These are phyloP conservation scores for Drosophila rellima DNA, from an alignment of 2,888 invertebrate species.

Conservation along the genomic window DNA sequence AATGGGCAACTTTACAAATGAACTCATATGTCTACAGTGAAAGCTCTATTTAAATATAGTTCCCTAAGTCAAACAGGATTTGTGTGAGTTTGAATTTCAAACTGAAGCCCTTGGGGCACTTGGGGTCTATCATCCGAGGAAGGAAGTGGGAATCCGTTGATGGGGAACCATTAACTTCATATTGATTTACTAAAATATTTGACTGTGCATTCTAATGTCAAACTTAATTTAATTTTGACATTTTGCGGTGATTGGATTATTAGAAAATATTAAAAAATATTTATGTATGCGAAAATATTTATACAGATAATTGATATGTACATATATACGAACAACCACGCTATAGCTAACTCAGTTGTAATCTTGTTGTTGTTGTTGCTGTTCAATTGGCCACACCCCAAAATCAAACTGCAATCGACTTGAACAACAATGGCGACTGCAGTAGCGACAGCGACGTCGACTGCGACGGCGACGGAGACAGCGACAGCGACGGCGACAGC, in stretches of 20 bases:
- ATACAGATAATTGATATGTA: not conserved
- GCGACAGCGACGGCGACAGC: slow-evolving; percentile 6
- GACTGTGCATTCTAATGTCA: slow-evolving; percentile 3
- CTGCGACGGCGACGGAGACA: not conserved
- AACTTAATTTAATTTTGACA: slow-evolving; percentile 19
- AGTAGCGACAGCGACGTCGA: slow-evolving; percentile 1
- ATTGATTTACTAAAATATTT: not conserved
- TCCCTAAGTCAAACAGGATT: not conserved
- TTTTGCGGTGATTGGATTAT: slow-evolving; percentile 15
- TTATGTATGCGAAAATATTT: not conserved
- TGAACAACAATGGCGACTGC: slow-evolving; percentile 21
- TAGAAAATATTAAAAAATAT: slow-evolving; percentile 30
- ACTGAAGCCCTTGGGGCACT: not conserved
- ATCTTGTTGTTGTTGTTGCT: slow-evolving; percentile 11
- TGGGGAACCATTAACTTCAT: no score
- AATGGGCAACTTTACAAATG: not conserved
- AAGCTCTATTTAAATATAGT: not conserved
- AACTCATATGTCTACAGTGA: not conserved
- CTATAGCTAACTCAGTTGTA: slow-evolving; percentile 27
- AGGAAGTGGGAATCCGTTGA: not conserved
- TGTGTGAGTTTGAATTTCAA: not conserved
- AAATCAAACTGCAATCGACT: slow-evolving; percentile 44
- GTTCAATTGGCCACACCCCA: slow-evolving; percentile 54
- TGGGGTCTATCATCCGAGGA: not conserved
- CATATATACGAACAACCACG: not conserved